A percentile compares a stretch with the other conserved stretches of the same genome.
phyloP scores from a whole-genome alignment of 2,113 vertebrate species.

The Proterorhinus semilunaris region DNA sequence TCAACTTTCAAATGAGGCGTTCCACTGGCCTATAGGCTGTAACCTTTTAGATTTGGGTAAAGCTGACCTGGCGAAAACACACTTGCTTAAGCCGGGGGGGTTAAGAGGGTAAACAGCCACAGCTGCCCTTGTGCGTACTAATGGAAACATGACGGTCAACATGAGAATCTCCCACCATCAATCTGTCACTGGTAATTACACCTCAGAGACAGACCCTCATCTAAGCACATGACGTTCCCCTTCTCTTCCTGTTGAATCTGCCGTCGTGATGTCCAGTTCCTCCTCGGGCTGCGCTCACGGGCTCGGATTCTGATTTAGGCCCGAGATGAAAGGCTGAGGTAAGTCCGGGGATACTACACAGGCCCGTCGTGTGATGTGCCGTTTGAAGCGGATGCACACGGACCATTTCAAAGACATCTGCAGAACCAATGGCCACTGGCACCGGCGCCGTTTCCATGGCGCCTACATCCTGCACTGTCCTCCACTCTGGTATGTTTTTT shows the following conservation, averaged over 20 bases:
- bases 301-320: slow-evolving; percentile 33
- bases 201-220: too few species aligned
- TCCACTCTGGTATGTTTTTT: slow-evolving; percentile 23
- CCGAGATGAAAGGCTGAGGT: slow-evolving; percentile 66
- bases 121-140: too few species aligned
- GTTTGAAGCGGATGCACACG: slow-evolving; percentile 67
- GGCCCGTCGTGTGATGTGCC: slow-evolving; percentile 48
- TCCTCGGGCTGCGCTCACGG: slow-evolving; percentile 28
- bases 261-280: slow-evolving; percentile 23
- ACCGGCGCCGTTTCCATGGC: slow-evolving; percentile 60
- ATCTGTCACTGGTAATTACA: too few species aligned
- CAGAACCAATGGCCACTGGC: slow-evolving; percentile 53
- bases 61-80: too few species aligned
- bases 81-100: too few species aligned
- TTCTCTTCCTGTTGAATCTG: slow-evolving; percentile 18
- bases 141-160: too few species aligned
- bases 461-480: slow-evolving; percentile 50
- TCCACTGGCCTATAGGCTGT: too few species aligned
- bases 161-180: too few species aligned
- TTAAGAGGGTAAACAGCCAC: too few species aligned
- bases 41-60: too few species aligned
- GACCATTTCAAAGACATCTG: slow-evolving; percentile 71
- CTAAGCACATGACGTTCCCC: slow-evolving; percentile 10
- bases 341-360: slow-evolving; percentile 58
- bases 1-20: too few species aligned